Base-by-base conservation (phyloP, 2,888 invertebrate genomes). In the Watsonalla binaria region DNA sequence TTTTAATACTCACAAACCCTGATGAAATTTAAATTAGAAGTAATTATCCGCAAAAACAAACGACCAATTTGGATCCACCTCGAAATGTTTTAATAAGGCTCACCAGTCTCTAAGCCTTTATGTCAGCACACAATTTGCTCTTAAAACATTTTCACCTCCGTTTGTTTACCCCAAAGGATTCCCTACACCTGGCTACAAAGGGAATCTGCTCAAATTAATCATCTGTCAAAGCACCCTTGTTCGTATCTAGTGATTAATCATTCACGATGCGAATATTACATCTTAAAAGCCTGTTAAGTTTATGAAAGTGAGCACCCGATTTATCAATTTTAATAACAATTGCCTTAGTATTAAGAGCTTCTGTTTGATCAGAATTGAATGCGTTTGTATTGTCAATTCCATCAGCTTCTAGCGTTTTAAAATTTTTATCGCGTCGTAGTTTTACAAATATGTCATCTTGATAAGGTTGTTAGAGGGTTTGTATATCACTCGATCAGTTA, bases 171-270 rank as follows among this genome's bases (percentile, higher is more conserved):
- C 71, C 70, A 62, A 49, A 49, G 49, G 49, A 49, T 49, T 49
- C 49, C 11, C 14, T 15, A 49, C 82, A 81, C 83, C 80, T 80
- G 78, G 68, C 73, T 70, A 69, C 65, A 65, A 59, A 65, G 62
- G 68, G 65, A 70, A 72, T 70, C 73, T 65, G 68, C 72, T 67
- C 56, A 66, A 75, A 85, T 84, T 82, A 81, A 83, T 85, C 80
- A 74, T 74, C 74, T 74, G 72, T 70, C 78, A 76, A 74, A 75
- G 72, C 72, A 62, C 68, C 54, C 67, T 63, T 59, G 58, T 52
- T 54, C 55, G 52, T 56, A 52, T 47, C 47, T 55, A 50, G 67
- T 72, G 75, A 80, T 80, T 79, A 76, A 80, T 81, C 74, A 73
- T 74, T 72, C 65, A 65, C 68, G 67, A 48, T 65, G 64, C 68